These are phyloP conservation scores for Hylia prasina DNA, from an alignment of 2,113 vertebrate species.

Conservation along the genomic window DNA sequence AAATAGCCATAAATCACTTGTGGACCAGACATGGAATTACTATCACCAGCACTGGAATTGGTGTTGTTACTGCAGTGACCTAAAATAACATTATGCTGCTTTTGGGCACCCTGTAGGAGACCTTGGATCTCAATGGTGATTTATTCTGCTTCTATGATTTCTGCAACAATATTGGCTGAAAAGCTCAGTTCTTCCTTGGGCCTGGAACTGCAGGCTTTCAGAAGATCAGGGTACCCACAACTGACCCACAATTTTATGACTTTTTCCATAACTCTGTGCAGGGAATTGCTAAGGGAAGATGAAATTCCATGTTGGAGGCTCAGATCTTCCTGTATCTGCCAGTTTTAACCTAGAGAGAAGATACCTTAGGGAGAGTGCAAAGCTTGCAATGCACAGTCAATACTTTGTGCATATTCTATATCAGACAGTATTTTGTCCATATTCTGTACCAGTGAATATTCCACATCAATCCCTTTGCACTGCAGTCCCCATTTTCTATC, in stretches of 20 bases:
- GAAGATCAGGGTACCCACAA: not conserved
- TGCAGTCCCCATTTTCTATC: not conserved
- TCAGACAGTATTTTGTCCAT: too few relatives aligned
- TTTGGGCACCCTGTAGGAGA: not conserved
- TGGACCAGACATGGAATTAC: not conserved
- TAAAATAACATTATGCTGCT: not conserved
- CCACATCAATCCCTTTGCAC: not conserved
- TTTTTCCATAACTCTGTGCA: not conserved
- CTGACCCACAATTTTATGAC: not conserved
- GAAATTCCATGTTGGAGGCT: not conserved
- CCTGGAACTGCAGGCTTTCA: not conserved
- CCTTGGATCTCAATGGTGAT: not conserved
- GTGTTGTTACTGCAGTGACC: not conserved
- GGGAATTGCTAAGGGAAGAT: not conserved
- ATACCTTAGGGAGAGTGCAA: not conserved
- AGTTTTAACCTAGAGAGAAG: not conserved
- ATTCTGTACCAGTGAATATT: not conserved
- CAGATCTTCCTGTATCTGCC: not conserved
- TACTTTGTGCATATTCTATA: not conserved
- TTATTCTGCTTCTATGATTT: not conserved
- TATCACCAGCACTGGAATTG: not conserved
- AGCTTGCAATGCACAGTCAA: not conserved
- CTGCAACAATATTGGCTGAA: not conserved
- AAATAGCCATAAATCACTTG: not conserved
- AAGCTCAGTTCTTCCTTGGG: not conserved